phyloP scores from a whole-genome alignment of 2,797 vertebrate genomes.

The Parauchenoglanis ngamensis region DNA sequence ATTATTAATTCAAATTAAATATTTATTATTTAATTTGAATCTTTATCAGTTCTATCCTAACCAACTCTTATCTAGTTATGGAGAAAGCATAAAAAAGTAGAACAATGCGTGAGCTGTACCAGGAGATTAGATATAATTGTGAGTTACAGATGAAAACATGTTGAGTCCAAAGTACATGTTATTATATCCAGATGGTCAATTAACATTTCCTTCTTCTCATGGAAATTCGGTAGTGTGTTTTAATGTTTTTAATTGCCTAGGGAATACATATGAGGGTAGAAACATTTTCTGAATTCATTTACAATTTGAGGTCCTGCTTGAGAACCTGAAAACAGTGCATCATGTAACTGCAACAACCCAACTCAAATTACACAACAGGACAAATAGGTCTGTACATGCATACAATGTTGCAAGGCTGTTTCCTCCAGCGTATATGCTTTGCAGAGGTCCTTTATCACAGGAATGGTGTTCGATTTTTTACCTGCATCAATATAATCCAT shows the following conservation, averaged over 20 bases:
- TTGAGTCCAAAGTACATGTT: neutral
- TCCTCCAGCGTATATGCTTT: conserved; percentile 26
- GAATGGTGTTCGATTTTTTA: conserved; percentile 44
- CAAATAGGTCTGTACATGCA: conserved; percentile 4
- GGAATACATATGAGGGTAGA: neutral
- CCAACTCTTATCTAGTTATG: neutral
- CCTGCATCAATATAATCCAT: conserved; percentile 41
- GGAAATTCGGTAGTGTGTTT: neutral
- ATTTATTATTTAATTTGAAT: neutral
- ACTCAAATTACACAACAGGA: neutral
- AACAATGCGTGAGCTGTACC: neutral
- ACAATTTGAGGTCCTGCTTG: neutral
- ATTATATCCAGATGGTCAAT: neutral
- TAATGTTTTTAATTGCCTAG: neutral
- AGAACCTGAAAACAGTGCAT: neutral
- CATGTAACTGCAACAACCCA: neutral
- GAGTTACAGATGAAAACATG: neutral
- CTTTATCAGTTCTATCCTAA: neutral
- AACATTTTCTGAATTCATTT: neutral
- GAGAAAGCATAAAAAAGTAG: neutral
- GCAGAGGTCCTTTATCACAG: conserved; percentile 10
- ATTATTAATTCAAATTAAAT: no score
- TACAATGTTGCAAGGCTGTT: conserved; percentile 24
- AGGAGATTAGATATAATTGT: neutral
- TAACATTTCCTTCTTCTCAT: neutral